Evolutionary conservation across 1,140 invertebrate genomes (phyloP), one percentile per base, ranked within the genome.

Genomic region (Drosophila sp.): DNA sequence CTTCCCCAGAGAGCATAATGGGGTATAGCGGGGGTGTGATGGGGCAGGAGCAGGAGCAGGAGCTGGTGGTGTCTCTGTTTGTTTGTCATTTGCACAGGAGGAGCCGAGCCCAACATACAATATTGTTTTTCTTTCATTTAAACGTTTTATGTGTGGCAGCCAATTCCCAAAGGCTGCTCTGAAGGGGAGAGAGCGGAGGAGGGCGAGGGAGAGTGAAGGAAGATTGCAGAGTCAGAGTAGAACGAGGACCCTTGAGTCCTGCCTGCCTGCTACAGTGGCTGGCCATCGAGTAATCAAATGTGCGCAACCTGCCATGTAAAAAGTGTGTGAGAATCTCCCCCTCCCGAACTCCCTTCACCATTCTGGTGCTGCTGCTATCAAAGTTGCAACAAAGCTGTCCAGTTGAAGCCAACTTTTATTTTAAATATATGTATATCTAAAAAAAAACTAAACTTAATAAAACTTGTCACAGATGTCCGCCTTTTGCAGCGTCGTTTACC

Each of bases 381-480:
- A 10, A 10, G 44, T 50, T 50, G 44, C 7, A 50, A 50, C 44
- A 50, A 50, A 50, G 23, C 44, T 50, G 44, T 27, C 44, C 23
- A 50, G 44, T 10, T 27, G 23, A 27, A 50, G 29, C 29, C 56
- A 76, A 79, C 66, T 60, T 60, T 55, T 64, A 54, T 60, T 76
- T 76, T 63, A 66, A 70, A 76, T 76, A 76, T 76, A 76, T 70
- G 55, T 64, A 71, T 47, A 25, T 25, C 4, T 44, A 80, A 80
- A 80, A 74, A 80, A 89, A 80, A 50, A 27, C 44, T 69, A 89
- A 90, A 89, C 85, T 89, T 89, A 90, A 89, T 90, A 89, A 87
- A 89, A 89, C 73, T 80, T 84, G 84, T 85, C 85, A 90, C 85
- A 80, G 80, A 69, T 89, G 84, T 78, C 65, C 41, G 63, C n/a